A percentile compares a stretch with the other conserved stretches of the same genome.
Evolutionary conservation across 2,797 vertebrate species (phyloP).

Genomic region (Momotus momota): DNA sequence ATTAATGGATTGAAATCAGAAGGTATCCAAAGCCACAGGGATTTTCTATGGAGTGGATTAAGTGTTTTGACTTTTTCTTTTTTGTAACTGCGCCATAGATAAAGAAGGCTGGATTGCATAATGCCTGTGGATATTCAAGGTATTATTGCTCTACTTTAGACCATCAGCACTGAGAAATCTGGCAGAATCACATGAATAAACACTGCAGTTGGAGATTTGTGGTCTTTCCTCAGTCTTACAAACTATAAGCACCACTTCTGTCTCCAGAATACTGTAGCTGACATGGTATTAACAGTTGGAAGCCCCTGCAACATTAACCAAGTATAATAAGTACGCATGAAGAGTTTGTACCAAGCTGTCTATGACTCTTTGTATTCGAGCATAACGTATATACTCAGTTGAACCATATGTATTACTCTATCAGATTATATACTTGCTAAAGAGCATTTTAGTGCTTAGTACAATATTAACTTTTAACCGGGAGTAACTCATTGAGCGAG

Average conservation of each 20-base stretch:
- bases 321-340: slow-evolving; percentile 76
- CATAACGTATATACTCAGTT: slow-evolving; percentile 57
- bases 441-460: slow-evolving; percentile 70
- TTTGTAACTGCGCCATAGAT: slow-evolving; percentile 51
- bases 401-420: slow-evolving; percentile 64
- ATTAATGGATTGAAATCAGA: slow-evolving; percentile 51
- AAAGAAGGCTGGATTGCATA: slow-evolving; percentile 51
- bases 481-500: slow-evolving; percentile 44
- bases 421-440: slow-evolving; percentile 65
- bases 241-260: slow-evolving; percentile 38
- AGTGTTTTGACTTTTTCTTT: slow-evolving; percentile 46
- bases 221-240: slow-evolving; percentile 54
- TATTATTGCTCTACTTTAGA: slow-evolving; percentile 39
- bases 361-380: slow-evolving; percentile 69
- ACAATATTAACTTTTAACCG: slow-evolving; percentile 51
- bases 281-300: slow-evolving; percentile 41
- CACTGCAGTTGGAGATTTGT: slow-evolving; percentile 44
- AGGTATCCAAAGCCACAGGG: slow-evolving; percentile 54
- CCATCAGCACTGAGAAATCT: slow-evolving; percentile 55
- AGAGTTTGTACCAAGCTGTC: slow-evolving; percentile 71
- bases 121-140: slow-evolving; percentile 46
- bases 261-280: slow-evolving; percentile 51
- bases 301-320: slow-evolving; percentile 64
- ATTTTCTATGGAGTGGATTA: slow-evolving; percentile 62
- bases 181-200: slow-evolving; percentile 40